Evolutionary conservation across 2,113 vertebrate species (phyloP).

Genomic region (Lepisosteus oculatus): DNA sequence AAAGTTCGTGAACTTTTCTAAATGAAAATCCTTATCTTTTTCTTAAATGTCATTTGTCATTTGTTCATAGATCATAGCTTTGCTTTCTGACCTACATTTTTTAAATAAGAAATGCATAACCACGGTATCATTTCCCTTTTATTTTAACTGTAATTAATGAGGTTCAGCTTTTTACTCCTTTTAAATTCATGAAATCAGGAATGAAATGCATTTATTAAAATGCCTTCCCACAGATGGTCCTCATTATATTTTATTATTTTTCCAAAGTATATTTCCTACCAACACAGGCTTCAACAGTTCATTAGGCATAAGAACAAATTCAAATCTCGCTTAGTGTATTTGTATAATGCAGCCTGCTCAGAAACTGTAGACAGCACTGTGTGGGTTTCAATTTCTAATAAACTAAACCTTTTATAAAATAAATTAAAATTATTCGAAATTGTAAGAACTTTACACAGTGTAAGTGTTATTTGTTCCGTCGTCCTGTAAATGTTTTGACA

Average conservation of each 20-base stretch:
- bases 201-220: constrained; percentile 21
- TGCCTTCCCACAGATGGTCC: constrained; percentile 11
- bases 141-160: constrained; percentile 4
- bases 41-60: too few relatives aligned
- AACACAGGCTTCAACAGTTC: constrained; percentile 7
- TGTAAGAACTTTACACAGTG: too few relatives aligned
- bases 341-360: not conserved
- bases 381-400: not conserved
- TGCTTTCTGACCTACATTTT: too few relatives aligned
- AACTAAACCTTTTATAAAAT: not conserved
- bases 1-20: too few relatives aligned
- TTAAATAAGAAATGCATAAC: too few relatives aligned
- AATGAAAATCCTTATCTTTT: too few relatives aligned
- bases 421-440: not conserved
- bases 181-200: constrained; percentile 5
- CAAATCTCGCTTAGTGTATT: not conserved
- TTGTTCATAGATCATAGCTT: too few relatives aligned
- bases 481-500: too few relatives aligned
- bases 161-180: not conserved
- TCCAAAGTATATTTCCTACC: constrained; percentile 8
- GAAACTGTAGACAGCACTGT: not conserved
- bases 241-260: constrained; percentile 18
- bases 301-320: constrained; percentile 15
- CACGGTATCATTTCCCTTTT: not conserved
- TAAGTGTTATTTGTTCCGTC: too few relatives aligned